phyloP scores from a whole-genome alignment of 2,888 invertebrate species.

The Tryphoninae sp. region DNA sequence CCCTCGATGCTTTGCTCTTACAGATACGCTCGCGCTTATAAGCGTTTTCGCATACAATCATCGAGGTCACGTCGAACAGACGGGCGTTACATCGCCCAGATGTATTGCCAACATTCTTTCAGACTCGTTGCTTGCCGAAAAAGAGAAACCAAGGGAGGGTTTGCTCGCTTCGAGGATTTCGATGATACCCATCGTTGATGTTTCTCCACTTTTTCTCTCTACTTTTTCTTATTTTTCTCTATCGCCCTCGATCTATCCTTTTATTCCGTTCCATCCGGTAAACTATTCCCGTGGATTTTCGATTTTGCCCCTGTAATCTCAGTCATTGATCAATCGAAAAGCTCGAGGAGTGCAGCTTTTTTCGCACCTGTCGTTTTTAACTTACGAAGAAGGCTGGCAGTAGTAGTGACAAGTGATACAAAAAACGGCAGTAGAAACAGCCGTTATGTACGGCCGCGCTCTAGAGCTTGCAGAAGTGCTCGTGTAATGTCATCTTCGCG shows the following conservation, averaged over 20 bases:
- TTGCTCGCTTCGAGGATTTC: constrained; percentile 1
- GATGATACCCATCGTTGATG: background rate
- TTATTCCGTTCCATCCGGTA: constrained; percentile 36
- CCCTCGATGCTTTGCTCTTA: constrained; percentile 18
- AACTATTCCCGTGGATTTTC: constrained; percentile 30
- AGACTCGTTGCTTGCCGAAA: constrained; percentile 15
- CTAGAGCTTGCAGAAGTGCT: constrained; percentile 55
- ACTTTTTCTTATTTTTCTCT: background rate
- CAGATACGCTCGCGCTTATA: constrained; percentile 1
- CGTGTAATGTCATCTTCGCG: constrained; percentile 55
- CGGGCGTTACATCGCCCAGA: background rate
- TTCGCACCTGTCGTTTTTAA: constrained; percentile 32
- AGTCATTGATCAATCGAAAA: constrained; percentile 52
- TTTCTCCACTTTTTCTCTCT: background rate
- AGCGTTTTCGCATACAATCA: constrained; percentile 2
- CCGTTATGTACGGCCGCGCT: constrained; percentile 25
- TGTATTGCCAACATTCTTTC: constrained; percentile 41
- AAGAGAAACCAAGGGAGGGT: background rate
- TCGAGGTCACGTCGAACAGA: background rate
- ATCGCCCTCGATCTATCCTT: background rate
- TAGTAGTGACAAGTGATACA: background rate
- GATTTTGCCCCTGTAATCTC: constrained; percentile 34
- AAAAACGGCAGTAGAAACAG: constrained; percentile 49
- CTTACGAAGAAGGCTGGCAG: background rate
- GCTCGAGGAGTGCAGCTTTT: constrained; percentile 43